Conservation (phyloP, 2,797 vertebrate species). For the Taeniopygia guttata region DNA sequence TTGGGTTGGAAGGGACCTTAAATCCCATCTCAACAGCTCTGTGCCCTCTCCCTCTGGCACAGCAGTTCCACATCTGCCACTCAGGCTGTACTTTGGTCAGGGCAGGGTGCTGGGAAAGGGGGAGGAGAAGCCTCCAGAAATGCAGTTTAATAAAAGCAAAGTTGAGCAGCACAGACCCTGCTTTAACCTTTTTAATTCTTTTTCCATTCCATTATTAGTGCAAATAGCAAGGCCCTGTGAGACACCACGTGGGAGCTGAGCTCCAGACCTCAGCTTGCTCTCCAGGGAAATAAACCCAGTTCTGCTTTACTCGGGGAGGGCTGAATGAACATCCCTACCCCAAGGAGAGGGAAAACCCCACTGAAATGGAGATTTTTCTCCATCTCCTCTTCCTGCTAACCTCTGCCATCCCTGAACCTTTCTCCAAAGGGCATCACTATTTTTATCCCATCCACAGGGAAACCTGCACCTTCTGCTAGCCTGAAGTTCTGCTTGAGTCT, state of each 20-base stretch:
- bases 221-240: background rate
- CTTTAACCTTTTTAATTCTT: slow-evolving; percentile 38
- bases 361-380: background rate
- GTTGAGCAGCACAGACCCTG: background rate
- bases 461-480: background rate
- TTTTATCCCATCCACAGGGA: background rate
- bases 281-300: slow-evolving; percentile 23
- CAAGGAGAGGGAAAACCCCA: background rate
- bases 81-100: background rate
- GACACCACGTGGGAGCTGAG: background rate
- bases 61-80: background rate
- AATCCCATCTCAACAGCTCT: background rate
- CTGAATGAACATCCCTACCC: background rate
- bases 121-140: background rate
- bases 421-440: background rate
- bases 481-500: background rate
- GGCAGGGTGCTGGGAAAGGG: background rate
- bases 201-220: slow-evolving; percentile 29
- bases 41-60: background rate
- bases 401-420: background rate
- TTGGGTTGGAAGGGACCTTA: background rate
- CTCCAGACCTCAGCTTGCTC: background rate
- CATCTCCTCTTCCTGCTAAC: background rate
- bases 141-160: background rate
- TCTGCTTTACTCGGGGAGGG: background rate